phyloP scores from a whole-genome alignment of 92 coral and sea anemone species.

The Heteractis magnifica region DNA sequence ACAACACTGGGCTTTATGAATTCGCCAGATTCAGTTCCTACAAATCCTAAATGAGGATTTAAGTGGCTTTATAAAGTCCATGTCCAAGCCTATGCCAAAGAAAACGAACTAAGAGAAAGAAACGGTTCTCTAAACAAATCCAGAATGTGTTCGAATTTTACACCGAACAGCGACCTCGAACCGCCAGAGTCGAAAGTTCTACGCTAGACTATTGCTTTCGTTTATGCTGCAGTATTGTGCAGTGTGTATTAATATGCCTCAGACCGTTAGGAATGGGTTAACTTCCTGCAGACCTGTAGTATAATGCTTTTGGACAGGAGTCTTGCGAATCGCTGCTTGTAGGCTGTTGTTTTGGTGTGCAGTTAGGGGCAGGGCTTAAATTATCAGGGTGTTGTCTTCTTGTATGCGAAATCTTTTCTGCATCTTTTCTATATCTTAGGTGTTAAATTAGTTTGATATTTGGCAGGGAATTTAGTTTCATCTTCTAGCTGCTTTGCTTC shows the following conservation, averaged over 20 bases:
- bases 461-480: neutral
- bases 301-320: neutral
- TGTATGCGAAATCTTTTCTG: neutral
- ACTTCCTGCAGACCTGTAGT: conserved; percentile 2
- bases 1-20: neutral
- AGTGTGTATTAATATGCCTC: neutral
- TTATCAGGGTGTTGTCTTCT: conserved; percentile 31
- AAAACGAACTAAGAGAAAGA: neutral
- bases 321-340: neutral
- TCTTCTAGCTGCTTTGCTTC: neutral
- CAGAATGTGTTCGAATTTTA: conserved; percentile 1
- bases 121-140: conserved; percentile 12
- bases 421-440: neutral
- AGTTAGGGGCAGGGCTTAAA: conserved; percentile 24
- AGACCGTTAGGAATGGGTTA: neutral
- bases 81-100: neutral
- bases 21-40: conserved; percentile 1
- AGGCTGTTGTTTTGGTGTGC: conserved; percentile 8
- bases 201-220: conserved; percentile 16
- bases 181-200: conserved; percentile 24
- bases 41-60: neutral
- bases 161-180: conserved; percentile 6
- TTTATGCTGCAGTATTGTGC: conserved; percentile 1
- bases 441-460: neutral
- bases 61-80: neutral